Evolutionary conservation across 2,113 vertebrate species (phyloP).

Genomic region (Tichodroma muraria): DNA sequence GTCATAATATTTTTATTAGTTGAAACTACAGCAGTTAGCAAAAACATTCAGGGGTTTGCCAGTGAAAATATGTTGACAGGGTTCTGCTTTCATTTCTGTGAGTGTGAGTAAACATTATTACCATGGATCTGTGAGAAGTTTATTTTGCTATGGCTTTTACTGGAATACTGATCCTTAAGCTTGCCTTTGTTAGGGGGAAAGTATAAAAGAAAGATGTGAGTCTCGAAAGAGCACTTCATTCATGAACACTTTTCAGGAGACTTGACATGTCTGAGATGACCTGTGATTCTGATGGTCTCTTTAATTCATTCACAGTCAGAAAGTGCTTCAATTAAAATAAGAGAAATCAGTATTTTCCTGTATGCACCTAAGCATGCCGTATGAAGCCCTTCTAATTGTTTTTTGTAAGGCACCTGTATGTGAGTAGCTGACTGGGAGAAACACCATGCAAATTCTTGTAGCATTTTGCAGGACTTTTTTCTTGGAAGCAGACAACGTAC

Average conservation of each 20-base stretch:
- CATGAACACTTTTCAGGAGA: not conserved
- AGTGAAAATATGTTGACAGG: not conserved
- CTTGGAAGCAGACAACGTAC: not conserved
- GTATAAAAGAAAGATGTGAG: not conserved
- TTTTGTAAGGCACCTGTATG: not conserved
- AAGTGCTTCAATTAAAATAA: not conserved
- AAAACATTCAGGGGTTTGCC: not conserved
- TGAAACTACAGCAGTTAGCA: not conserved
- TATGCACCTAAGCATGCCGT: not conserved
- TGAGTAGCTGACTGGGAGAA: not conserved
- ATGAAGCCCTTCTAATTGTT: not conserved
- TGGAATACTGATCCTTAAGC: not conserved
- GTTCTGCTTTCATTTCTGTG: not conserved
- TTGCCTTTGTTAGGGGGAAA: not conserved
- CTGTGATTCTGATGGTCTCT: not conserved
- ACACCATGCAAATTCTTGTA: not conserved
- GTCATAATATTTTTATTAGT: conserved; percentile 41
- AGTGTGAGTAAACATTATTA: not conserved
- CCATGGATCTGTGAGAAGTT: not conserved
- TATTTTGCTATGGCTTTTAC: not conserved
- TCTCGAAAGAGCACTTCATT: not conserved
- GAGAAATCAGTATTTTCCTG: not conserved
- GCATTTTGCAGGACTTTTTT: not conserved
- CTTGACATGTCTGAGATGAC: not conserved
- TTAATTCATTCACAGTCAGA: not conserved